phyloP scores from a whole-genome alignment of 1,140 invertebrate species.

The Mycetomoellerius zeteki region DNA sequence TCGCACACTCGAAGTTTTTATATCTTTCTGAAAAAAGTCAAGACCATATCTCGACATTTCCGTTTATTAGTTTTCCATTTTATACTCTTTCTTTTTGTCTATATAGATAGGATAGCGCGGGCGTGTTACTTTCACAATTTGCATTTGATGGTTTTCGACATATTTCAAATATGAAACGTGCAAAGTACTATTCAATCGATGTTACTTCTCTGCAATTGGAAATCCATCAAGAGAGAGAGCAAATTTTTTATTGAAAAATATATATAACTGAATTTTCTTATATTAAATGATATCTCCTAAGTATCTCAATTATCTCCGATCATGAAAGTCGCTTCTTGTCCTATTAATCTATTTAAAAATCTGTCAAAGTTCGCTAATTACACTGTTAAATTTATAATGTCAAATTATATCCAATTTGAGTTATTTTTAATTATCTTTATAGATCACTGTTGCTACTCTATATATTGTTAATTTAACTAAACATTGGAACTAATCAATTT shows the following conservation, averaged over 20 bases:
- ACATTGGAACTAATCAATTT: no score
- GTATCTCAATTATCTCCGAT: background rate
- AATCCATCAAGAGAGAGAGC: background rate
- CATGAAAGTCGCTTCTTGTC: background rate
- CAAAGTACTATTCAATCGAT: background rate
- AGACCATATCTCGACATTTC: slow-evolving; percentile 6
- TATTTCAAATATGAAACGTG: background rate
- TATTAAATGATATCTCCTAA: background rate
- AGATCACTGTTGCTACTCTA: no score
- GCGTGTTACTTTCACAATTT: background rate
- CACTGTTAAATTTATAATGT: no score
- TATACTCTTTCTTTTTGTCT: background rate
- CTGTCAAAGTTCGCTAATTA: no score
- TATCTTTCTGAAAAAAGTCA: background rate
- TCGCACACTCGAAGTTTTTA: background rate
- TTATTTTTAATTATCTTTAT: no score
- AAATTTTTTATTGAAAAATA: background rate
- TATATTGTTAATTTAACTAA: no score
- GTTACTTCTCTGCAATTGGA: background rate
- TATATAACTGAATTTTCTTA: background rate
- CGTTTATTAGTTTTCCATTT: background rate
- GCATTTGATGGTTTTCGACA: background rate
- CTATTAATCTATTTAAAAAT: background rate
- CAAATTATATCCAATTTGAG: no score
- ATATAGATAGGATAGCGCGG: no score